phyloP scores from a whole-genome alignment of 2,888 invertebrate genomes.

The Coronaproctus castanopsis region DNA sequence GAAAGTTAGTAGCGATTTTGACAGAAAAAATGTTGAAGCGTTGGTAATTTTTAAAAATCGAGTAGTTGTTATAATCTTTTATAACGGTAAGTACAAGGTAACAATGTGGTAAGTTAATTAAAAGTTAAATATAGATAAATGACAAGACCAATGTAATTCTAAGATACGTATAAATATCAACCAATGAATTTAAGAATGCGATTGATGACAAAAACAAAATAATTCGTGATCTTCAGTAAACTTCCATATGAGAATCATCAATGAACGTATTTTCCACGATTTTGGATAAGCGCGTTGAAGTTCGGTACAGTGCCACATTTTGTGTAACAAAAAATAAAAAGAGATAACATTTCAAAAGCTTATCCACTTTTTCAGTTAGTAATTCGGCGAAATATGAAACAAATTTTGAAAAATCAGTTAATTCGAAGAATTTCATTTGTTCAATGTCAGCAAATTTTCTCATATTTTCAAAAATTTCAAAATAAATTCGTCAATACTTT shows the following conservation, averaged over 20 bases:
- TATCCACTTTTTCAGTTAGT: background rate
- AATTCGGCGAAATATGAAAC: background rate
- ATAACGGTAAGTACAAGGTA: too few relatives aligned
- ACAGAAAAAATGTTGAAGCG: background rate
- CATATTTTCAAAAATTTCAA: background rate
- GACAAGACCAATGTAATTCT: background rate
- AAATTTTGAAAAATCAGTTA: background rate
- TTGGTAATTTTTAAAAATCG: background rate
- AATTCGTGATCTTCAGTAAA: background rate
- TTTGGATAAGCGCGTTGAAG: background rate
- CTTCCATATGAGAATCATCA: background rate
- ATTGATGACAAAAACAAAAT: background rate
- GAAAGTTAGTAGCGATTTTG: background rate
- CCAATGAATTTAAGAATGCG: background rate
- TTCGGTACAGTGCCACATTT: background rate
- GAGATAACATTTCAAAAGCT: background rate
- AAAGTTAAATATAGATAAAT: too few relatives aligned
- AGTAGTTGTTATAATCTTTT: too few relatives aligned
- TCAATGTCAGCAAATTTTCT: background rate
- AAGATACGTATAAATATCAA: background rate
- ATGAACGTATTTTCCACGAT: background rate
- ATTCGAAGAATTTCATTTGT: background rate
- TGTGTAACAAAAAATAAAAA: background rate
- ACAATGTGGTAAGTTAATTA: too few relatives aligned
- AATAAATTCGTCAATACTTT: background rate